Evolutionary conservation across 2,797 vertebrate species (phyloP), one percentile per base, ranked within the genome.

Genomic region (Mastacembelus armatus): DNA sequence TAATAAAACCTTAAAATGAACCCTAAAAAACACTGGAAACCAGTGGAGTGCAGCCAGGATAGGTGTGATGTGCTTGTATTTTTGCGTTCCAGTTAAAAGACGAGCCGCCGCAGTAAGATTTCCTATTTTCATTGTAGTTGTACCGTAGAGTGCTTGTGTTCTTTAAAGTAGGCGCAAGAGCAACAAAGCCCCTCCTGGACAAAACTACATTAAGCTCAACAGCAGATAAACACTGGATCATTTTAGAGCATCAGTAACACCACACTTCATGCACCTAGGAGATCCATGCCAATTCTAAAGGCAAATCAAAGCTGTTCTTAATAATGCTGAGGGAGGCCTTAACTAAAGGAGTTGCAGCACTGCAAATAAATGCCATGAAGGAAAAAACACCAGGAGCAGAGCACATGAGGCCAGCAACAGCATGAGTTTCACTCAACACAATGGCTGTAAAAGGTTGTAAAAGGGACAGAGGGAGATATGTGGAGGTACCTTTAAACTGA

Each of bases 401-500:
- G 56, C 52, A 74, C 66, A 78, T 8, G 5, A 50, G 61, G 59
- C 51, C 72, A 70, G 48, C 42, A 57, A 58, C 66, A 70, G 32
- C 65, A 47, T 26, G 36, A 45, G 58, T n/a, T 57, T 60, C n/a
- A 50, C 48, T 49, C 26, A 32, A 49, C 35, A 72, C 11, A 1
- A 35, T 24, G 45, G 50, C n/a, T 69, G 39, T 26, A 12, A 74
- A 68, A 54, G 57, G 48, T 7, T 0, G 7, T 27, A 62, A 33
- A 50, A 22, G 42, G 24, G 66, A 54, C 19, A 67, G 36, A 51
- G 55, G 10, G 66, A 66, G 68, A 81, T 73, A 73, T 66, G 19
- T 35, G 65, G 83, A 63, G 78, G 90, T 95, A 94, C 94, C 94
- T 94, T 94, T 94, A 83, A 95, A 95, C 80, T 94, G 94, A 81